Evolutionary conservation across 1,140 invertebrate genomes (phyloP).

Genomic region (Scylla paramamosain): DNA sequence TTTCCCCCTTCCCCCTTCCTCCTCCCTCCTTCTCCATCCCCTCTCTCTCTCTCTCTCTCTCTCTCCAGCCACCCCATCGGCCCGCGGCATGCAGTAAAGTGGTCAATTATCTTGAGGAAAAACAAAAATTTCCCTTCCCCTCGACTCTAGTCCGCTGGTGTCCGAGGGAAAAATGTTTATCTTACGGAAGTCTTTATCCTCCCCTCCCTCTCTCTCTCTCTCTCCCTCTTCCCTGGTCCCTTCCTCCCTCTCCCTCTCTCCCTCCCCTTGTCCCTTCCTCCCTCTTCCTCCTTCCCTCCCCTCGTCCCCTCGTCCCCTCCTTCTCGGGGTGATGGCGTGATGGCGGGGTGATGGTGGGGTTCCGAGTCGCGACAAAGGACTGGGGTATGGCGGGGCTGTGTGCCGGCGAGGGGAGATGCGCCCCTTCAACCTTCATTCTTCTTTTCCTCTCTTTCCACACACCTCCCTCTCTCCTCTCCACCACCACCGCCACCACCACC

Average conservation of each 20-base stretch:
- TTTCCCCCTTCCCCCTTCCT: neutral
- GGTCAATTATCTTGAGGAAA: conserved; percentile 48
- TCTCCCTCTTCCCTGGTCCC: neutral
- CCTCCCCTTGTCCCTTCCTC: neutral
- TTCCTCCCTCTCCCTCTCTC: neutral
- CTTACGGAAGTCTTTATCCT: neutral
- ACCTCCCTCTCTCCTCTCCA: neutral
- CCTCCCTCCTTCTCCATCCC: neutral
- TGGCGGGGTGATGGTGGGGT: no score
- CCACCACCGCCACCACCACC: neutral
- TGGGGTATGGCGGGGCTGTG: neutral
- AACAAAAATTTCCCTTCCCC: conserved; percentile 36
- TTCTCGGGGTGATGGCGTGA: no score
- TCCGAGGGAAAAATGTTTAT: conserved; percentile 41
- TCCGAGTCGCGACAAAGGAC: neutral
- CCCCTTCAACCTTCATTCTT: neutral
- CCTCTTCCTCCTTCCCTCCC: neutral
- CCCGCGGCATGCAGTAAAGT: conserved; percentile 38
- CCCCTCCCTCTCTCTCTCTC: neutral
- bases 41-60: neutral
- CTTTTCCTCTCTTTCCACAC: neutral
- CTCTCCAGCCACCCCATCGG: neutral
- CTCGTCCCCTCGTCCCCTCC: neutral
- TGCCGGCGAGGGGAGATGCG: neutral
- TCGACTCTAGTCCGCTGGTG: conserved; percentile 23